Evolutionary conservation across 1,140 invertebrate genomes (phyloP), one percentile per base, ranked within the genome.

Genomic region (Limonius californicus): DNA sequence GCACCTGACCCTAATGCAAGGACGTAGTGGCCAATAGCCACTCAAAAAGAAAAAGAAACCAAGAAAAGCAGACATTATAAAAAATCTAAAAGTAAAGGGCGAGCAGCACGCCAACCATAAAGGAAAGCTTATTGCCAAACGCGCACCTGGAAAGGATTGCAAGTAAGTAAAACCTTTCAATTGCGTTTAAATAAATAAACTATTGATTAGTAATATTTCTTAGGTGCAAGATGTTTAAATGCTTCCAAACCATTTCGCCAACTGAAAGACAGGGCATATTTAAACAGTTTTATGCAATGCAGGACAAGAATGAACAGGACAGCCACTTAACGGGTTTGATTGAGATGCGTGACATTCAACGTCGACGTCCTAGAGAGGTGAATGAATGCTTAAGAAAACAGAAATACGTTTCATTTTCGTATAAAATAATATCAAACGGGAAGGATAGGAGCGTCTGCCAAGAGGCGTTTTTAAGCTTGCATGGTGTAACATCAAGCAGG

Each of bases 401-500:
- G 11, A 32, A 32, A 32, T 32, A 11, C 11, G 27, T 4, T 6
- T 32, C 27, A 32, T 32, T 32, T 32, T 6, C 4, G 11, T 32
- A 32, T 11, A 32, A 32, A 32, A 32, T 32, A 4, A 32, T 4
- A 11, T 32, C 4, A 6, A 32, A 32, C 11, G 27, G 27, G 11
- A 32, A 32, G n/a, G n/a, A n/a, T n/a, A n/a, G n/a, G n/a, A n/a
- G n/a, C 35, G 11, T 39, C 35, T 39, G 35, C 35, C 7, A 14
- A 39, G n/a, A 39, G 35, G 35, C 35, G 35, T 50, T 59, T 35
- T 15, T 59, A n/a, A 23, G 20, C 15, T 23, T 59, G 16, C 57
- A 53, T 53, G 57, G 45, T 30, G 53, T 59, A 14, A 53, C 21
- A 6, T 47, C 14, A 3, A 19, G n/a, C 18, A 59, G 23, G 30